Percentiles rank a stretch among this genome's conserved stretches.
These are phyloP conservation scores for Stichodactyla mertensii DNA, from an alignment of 64 coral and sea anemone genomes.

Conservation along the genomic window DNA sequence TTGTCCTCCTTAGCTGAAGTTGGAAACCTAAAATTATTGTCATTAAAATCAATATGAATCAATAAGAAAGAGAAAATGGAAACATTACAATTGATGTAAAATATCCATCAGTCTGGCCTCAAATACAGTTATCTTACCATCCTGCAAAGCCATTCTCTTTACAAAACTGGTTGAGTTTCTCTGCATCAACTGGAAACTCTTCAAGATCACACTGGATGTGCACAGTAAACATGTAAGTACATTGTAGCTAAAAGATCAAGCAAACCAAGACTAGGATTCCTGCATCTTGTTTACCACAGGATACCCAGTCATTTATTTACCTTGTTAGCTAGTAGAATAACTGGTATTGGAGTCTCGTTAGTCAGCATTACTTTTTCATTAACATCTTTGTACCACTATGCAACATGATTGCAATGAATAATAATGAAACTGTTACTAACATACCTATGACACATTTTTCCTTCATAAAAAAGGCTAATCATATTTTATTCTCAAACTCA, in stretches of 20 bases:
- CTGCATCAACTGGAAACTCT: constrained; percentile 63
- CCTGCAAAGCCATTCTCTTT: constrained; percentile 82
- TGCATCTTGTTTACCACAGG: neutral
- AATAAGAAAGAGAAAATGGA: neutral
- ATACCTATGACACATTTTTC: no score
- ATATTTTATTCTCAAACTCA: no score
- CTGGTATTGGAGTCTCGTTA: constrained; percentile 89
- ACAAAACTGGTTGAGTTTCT: constrained; percentile 73
- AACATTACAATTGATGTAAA: no score
- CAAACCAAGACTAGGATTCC: neutral
- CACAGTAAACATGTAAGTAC: neutral
- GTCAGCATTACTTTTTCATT: constrained; percentile 80
- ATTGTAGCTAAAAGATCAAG: neutral
- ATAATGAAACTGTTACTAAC: no score
- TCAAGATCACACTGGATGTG: constrained; percentile 75
- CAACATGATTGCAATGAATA: no score
- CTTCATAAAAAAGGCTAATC: no score
- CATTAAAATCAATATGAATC: neutral
- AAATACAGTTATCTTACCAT: constrained; percentile 42
- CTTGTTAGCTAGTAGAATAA: constrained; percentile 90
- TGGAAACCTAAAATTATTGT: constrained; percentile 54
- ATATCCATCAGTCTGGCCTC: no score
- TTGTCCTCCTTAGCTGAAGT: constrained; percentile 88
- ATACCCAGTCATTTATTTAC: constrained; percentile 26
- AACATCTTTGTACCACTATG: constrained; percentile 87